Percentiles rank a stretch among this genome's conserved stretches.
Conservation (phyloP, 2,113 vertebrate genomes). For the Colossoma macropomum region DNA sequence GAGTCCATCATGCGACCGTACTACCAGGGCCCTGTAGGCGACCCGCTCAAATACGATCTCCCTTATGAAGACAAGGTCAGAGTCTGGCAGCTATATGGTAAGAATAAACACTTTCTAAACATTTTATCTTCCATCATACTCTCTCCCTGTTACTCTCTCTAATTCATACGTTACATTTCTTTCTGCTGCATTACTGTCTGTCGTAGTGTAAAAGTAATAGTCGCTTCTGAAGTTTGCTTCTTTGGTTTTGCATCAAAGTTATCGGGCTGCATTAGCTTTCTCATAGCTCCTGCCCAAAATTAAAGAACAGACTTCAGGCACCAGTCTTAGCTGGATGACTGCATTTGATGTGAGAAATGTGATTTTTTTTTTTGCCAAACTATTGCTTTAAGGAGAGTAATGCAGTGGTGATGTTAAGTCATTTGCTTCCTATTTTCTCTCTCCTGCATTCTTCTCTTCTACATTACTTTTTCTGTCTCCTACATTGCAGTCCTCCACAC, state of each 20-base stretch:
- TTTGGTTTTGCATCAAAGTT: no score
- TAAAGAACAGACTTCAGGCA: no score
- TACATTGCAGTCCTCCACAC: not conserved
- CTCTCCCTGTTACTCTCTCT: not conserved
- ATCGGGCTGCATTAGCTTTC: no score
- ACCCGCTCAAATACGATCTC: slow-evolving; percentile 91
- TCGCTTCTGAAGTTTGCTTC: no score
- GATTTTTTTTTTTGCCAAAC: no score
- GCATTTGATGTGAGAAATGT: no score
- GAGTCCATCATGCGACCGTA: slow-evolving; percentile 96
- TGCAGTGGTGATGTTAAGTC: no score
- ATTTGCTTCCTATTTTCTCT: no score
- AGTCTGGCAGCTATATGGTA: slow-evolving; percentile 96
- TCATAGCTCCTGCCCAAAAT: no score
- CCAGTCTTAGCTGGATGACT: no score
- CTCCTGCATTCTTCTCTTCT: not conserved
- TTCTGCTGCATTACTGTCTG: not conserved
- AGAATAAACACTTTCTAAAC: slow-evolving; percentile 30
- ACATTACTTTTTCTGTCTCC: not conserved
- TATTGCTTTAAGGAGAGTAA: no score
- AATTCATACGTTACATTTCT: not conserved
- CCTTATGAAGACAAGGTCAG: slow-evolving; percentile 93
- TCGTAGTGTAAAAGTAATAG: not conserved
- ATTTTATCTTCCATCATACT: not conserved
- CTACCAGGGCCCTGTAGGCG: slow-evolving; percentile 94